A percentile compares a stretch with the other conserved stretches of the same genome.
These are phyloP conservation scores for Lagria hirta DNA, from an alignment of 2,888 invertebrate species.

Conservation along the genomic window DNA sequence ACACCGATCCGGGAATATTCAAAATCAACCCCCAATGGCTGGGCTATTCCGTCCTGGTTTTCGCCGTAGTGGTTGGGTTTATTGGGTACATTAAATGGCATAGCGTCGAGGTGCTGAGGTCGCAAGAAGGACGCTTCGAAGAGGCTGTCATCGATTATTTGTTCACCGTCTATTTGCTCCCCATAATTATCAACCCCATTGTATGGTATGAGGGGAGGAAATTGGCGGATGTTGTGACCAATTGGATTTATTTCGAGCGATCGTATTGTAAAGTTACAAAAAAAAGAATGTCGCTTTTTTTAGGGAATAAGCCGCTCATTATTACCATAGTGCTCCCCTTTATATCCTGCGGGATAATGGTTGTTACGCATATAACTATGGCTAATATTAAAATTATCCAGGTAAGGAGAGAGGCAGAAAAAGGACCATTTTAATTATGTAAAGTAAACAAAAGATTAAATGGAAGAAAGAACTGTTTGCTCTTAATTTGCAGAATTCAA, in stretches of 20 bases:
- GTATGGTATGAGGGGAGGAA: constrained; percentile 70
- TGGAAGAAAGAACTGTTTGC: too few species aligned
- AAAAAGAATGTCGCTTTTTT: constrained; percentile 58
- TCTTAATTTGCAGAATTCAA: too few species aligned
- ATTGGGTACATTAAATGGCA: constrained; percentile 64
- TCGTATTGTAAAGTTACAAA: constrained; percentile 64
- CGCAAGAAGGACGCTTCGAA: constrained; percentile 69
- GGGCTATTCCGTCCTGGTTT: constrained; percentile 61
- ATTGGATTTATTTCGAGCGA: constrained; percentile 69
- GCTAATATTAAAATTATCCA: constrained; percentile 66
- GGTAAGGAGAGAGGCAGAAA: constrained; percentile 49
- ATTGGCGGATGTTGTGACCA: constrained; percentile 62
- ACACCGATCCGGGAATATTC: constrained; percentile 55
- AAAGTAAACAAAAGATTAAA: background rate
- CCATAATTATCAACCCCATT: constrained; percentile 64
- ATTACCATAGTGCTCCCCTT: constrained; percentile 63
- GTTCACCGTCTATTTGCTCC: constrained; percentile 71
- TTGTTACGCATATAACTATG: constrained; percentile 72
- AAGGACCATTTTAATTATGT: too few species aligned
- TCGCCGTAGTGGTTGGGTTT: constrained; percentile 48
- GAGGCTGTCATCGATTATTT: constrained; percentile 75
- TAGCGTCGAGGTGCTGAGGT: constrained; percentile 62
- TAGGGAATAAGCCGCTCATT: constrained; percentile 62
- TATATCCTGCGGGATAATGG: constrained; percentile 64
- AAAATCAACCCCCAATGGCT: constrained; percentile 58